Conservation (phyloP, 1,140 invertebrate genomes). For the Apolygus lucorum region DNA sequence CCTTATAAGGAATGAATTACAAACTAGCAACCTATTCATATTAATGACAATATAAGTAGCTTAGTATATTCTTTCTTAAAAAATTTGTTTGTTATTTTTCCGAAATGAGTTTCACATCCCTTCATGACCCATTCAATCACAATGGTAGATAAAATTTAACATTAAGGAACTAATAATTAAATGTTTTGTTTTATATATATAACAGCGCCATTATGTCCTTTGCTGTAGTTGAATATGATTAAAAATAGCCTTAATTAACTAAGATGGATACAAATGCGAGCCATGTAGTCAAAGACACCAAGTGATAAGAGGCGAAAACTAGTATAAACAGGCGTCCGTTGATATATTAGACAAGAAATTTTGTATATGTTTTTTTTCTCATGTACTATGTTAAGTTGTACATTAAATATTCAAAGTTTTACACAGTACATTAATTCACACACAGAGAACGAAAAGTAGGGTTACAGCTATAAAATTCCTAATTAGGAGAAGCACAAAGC, state of each 20-base stretch:
- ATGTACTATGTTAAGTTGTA: not conserved
- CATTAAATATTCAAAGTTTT: too few species aligned
- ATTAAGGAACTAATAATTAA: constrained; percentile 25
- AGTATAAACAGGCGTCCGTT: too few species aligned
- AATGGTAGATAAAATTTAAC: constrained; percentile 12
- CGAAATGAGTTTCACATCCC: constrained; percentile 15
- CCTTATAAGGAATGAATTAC: constrained; percentile 4
- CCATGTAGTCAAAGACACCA: too few species aligned
- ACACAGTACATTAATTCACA: constrained; percentile 15
- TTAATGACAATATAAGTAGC: constrained; percentile 16
- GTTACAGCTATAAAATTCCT: constrained; percentile 16
- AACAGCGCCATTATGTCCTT: too few species aligned
- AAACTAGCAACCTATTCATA: constrained; percentile 12
- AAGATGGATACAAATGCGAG: not conserved
- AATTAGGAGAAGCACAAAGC: not conserved
- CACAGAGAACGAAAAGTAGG: not conserved
- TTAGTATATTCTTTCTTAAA: not conserved
- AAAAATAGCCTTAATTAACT: too few species aligned
- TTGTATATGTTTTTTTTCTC: too few species aligned
- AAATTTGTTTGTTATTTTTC: constrained; percentile 8
- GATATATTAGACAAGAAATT: too few species aligned
- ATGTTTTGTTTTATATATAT: too few species aligned
- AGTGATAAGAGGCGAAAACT: too few species aligned
- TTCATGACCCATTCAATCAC: constrained; percentile 24
- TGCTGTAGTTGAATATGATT: too few species aligned